A percentile compares a stretch with the other conserved stretches of the same genome.
Evolutionary conservation across 2,888 invertebrate species (phyloP).

Genomic region (Allacma fusca): DNA sequence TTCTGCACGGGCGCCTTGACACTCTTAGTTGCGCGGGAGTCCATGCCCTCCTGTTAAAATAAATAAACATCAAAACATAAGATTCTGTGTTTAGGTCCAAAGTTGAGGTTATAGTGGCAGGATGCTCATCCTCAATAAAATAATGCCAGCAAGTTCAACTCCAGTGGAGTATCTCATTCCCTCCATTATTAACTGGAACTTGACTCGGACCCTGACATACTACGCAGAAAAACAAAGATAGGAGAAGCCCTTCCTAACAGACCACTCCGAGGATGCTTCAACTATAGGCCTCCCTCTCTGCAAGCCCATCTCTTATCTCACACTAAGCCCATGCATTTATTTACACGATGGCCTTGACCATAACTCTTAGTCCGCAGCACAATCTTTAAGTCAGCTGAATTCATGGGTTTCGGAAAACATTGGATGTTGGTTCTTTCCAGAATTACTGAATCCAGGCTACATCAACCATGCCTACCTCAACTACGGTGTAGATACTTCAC

Average conservation of each 20-base stretch:
- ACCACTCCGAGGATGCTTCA: neutral
- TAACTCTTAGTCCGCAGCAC: neutral
- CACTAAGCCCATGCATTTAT: neutral
- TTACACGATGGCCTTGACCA: conserved; percentile 9
- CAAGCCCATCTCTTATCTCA: conserved; percentile 2
- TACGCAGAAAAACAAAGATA: conserved; percentile 2
- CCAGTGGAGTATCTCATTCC: neutral
- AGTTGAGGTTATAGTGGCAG: too few species aligned
- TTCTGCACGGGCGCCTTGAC: conserved; percentile 83
- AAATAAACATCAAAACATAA: conserved; percentile 26
- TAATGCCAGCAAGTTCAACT: neutral
- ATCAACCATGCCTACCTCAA: too few species aligned
- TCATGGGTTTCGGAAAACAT: neutral
- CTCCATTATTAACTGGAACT: neutral
- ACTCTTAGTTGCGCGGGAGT: conserved; percentile 86
- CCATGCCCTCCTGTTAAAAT: conserved; percentile 76
- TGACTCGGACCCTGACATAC: neutral
- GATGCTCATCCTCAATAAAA: neutral
- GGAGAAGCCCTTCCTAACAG: neutral
- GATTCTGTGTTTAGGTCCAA: neutral
- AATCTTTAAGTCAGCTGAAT: neutral
- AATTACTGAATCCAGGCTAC: too few species aligned
- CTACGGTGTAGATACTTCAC: too few species aligned
- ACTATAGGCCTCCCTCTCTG: neutral
- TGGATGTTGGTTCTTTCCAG: neutral